Evolutionary conservation across 2,113 vertebrate genomes (phyloP).

Genomic region (Oreochromis tanganicae): DNA sequence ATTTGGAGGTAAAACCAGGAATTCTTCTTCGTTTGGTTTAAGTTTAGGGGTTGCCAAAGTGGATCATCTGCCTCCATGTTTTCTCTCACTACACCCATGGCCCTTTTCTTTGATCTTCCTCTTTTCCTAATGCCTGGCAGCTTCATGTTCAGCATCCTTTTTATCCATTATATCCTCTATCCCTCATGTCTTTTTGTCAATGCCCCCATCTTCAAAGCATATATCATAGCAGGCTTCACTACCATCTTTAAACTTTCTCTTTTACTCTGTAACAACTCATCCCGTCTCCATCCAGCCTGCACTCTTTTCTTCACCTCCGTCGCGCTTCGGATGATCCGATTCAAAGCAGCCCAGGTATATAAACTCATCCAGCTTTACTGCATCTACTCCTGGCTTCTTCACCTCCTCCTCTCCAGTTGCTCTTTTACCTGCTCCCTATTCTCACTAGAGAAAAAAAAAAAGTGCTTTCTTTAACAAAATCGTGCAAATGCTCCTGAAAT

Average conservation of each 20-base stretch:
- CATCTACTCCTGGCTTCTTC: neutral
- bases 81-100: neutral
- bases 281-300: neutral
- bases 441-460: neutral
- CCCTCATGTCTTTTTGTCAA: neutral
- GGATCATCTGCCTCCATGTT: neutral
- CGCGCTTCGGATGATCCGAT: neutral
- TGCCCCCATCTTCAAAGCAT: rapidly evolving
- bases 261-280: neutral
- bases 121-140: neutral
- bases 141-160: neutral
- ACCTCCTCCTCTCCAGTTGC: neutral
- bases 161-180: neutral
- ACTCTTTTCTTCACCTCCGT: neutral
- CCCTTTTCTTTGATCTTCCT: neutral
- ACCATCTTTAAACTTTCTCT: neutral
- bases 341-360: neutral
- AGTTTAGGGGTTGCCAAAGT: neutral
- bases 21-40: neutral
- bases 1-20: neutral
- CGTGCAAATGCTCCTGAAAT: neutral
- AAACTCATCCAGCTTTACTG: neutral
- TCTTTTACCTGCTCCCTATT: neutral
- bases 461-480: neutral
- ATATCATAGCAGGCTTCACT: neutral